Evolutionary conservation across 2,888 invertebrate species (phyloP).

Genomic region (Caenorhabditis panamensis): DNA sequence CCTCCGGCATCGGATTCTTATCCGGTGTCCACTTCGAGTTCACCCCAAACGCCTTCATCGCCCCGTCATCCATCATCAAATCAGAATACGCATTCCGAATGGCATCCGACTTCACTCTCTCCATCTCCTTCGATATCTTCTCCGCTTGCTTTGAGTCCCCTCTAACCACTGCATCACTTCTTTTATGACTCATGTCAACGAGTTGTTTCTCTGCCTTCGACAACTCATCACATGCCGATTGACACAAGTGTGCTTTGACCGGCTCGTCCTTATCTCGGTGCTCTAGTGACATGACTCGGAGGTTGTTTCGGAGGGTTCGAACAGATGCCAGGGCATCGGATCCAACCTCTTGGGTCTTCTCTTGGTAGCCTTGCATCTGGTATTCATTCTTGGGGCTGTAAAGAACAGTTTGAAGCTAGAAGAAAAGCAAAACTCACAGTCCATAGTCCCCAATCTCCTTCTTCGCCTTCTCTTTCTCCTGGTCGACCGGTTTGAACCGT

Average conservation of each 20-base stretch:
- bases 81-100: conserved; percentile 71
- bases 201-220: conserved; percentile 70
- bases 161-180: conserved; percentile 70
- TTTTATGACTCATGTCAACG: conserved; percentile 60
- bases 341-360: conserved; percentile 65
- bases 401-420: not conserved
- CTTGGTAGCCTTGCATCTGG: conserved; percentile 63
- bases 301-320: conserved; percentile 71
- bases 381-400: conserved; percentile 66
- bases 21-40: conserved; percentile 73
- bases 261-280: conserved; percentile 59
- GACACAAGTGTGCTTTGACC: conserved; percentile 68
- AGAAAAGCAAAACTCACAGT: conserved; percentile 42
- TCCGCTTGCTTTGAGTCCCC: conserved; percentile 68
- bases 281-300: conserved; percentile 57
- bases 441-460: conserved; percentile 50
- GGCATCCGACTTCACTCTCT: conserved; percentile 64
- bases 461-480: conserved; percentile 40
- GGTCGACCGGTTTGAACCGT: conserved; percentile 46
- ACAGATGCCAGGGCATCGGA: conserved; percentile 72
- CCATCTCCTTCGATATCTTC: conserved; percentile 63
- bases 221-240: conserved; percentile 67
- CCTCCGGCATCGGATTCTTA: conserved; percentile 48
- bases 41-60: conserved; percentile 73
- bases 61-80: conserved; percentile 66